Evolutionary conservation across 2,113 vertebrate species (phyloP).

Genomic region (Strix uralensis): DNA sequence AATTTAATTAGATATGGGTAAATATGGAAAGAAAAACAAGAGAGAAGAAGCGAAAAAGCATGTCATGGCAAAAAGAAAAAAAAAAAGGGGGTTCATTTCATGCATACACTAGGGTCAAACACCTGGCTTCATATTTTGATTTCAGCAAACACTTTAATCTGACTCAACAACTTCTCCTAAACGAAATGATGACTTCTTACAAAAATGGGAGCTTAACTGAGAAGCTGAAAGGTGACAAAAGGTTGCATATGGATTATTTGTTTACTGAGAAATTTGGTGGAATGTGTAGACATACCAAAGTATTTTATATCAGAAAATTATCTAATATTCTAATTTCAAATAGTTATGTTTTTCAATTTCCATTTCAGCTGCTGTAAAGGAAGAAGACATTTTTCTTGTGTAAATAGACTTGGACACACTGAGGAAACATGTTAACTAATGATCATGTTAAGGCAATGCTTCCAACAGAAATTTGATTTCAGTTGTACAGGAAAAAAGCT

Average conservation of each 20-base stretch:
- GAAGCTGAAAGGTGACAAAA: background rate
- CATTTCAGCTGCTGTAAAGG: background rate
- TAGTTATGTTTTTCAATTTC: background rate
- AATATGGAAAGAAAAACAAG: background rate
- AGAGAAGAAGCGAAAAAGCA: background rate
- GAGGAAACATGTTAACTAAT: background rate
- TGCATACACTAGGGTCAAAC: background rate
- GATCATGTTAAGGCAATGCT: background rate
- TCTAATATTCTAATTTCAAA: background rate
- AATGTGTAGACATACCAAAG: background rate
- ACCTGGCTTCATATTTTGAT: background rate
- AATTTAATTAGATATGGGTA: background rate
- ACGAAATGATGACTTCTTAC: background rate
- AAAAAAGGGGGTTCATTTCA: background rate
- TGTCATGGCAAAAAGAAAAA: background rate
- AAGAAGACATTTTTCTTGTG: background rate
- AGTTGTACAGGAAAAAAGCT: background rate
- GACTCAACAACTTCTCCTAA: background rate
- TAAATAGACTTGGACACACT: background rate
- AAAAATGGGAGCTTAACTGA: background rate
- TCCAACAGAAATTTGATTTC: background rate
- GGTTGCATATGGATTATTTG: background rate
- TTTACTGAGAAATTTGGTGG: background rate
- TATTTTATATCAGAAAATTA: background rate
- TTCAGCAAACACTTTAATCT: background rate